Evolutionary conservation across 2,113 vertebrate genomes (phyloP).

Genomic region (Nymphicus hollandicus): DNA sequence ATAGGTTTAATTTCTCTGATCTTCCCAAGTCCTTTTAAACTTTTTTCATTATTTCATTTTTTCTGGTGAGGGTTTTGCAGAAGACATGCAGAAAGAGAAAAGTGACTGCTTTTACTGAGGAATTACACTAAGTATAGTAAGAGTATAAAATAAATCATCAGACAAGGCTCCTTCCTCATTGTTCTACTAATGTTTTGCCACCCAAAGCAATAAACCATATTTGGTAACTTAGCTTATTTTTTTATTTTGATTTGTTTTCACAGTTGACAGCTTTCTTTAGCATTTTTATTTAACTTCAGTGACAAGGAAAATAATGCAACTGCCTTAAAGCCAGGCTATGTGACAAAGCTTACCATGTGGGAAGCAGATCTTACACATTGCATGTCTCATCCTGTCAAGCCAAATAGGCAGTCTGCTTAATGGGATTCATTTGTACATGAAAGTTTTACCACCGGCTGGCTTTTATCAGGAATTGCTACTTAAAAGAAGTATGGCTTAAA

Average conservation of each 20-base stretch:
- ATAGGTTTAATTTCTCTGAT: background rate
- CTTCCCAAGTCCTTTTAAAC: background rate
- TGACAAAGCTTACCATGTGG: background rate
- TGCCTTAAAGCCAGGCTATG: background rate
- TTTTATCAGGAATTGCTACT: background rate
- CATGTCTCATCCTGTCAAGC: background rate
- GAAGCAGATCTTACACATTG: background rate
- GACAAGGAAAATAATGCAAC: background rate
- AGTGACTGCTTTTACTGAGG: background rate
- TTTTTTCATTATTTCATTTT: background rate
- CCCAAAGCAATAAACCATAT: background rate
- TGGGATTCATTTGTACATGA: slow-evolving; percentile 14
- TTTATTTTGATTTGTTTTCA: slow-evolving; percentile 19
- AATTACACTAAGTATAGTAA: background rate
- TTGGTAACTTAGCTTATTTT: background rate
- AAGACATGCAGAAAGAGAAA: background rate
- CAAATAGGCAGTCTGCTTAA: background rate
- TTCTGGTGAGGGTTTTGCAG: background rate
- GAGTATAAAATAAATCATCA: background rate
- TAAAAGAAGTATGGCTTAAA: background rate
- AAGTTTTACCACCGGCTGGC: background rate
- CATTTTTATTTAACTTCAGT: slow-evolving; percentile 8
- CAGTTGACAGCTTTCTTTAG: background rate
- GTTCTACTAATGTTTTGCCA: background rate
- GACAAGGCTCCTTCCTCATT: background rate